Conservation (phyloP, 2,797 vertebrate genomes). For the Microchirus variegatus region DNA sequence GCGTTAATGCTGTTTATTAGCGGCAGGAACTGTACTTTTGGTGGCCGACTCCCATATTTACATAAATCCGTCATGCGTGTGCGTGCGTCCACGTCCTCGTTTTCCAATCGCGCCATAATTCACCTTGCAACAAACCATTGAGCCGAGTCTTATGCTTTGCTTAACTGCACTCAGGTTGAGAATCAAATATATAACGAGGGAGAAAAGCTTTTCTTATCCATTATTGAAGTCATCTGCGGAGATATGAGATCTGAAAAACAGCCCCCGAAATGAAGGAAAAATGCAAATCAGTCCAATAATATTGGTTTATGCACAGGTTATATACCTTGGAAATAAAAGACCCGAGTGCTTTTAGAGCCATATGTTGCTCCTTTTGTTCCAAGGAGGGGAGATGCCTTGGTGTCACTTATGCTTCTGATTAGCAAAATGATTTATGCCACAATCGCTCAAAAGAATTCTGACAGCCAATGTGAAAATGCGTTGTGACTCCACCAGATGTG, state of each 20-base stretch:
- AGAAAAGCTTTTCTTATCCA: constrained; percentile 79
- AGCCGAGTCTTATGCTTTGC: constrained; percentile 79
- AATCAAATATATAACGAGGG: constrained; percentile 81
- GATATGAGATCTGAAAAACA: constrained; percentile 72
- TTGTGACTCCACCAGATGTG: constrained; percentile 99
- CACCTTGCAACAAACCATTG: constrained; percentile 77
- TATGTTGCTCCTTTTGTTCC: constrained; percentile 99
- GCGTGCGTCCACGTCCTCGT: constrained; percentile 38
- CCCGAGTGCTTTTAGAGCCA: constrained; percentile 93
- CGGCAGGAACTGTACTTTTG: constrained; percentile 53
- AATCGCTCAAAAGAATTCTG: constrained; percentile 99
- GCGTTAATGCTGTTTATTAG: constrained; percentile 78
- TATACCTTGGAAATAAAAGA: constrained; percentile 85
- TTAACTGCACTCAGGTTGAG: constrained; percentile 78
- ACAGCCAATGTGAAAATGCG: constrained; percentile 99
- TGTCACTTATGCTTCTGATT: constrained; percentile 99
- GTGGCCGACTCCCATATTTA: constrained; percentile 48
- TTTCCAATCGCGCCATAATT: constrained; percentile 68
- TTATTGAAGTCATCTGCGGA: constrained; percentile 79
- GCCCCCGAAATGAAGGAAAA: constrained; percentile 77
- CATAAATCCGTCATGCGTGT: constrained; percentile 55
- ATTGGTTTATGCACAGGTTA: constrained; percentile 83
- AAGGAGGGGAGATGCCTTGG: constrained; percentile 97
- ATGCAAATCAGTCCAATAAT: constrained; percentile 83
- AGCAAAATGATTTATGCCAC: constrained; percentile 99